Conservation (phyloP, 2,113 vertebrate genomes). For the Chunga burmeisteri region DNA sequence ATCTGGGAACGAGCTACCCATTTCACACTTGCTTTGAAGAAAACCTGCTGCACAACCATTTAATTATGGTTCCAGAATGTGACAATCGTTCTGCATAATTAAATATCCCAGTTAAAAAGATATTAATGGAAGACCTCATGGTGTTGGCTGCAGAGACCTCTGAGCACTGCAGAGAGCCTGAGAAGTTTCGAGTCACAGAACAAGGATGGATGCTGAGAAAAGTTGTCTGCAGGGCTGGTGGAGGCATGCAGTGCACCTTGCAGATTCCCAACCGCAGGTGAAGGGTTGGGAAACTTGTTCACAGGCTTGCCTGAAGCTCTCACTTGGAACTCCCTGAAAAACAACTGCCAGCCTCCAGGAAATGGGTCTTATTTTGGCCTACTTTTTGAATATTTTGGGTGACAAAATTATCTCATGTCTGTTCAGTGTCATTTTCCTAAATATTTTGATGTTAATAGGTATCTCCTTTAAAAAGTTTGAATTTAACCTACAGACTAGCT, state of each 20-base stretch:
- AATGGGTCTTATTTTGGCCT: background rate
- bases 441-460: background rate
- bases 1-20: fast-evolving
- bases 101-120: background rate
- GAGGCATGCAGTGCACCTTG: fast-evolving
- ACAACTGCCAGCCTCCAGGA: background rate
- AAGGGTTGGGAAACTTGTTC: background rate
- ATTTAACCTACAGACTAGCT: background rate
- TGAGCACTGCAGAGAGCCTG: background rate
- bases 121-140: background rate
- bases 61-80: background rate
- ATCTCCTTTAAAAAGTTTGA: background rate
- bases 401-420: fast-evolving
- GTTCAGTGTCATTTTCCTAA: background rate
- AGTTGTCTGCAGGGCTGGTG: background rate
- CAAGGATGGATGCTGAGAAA: background rate
- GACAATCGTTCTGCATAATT: background rate
- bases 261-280: background rate
- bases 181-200: background rate
- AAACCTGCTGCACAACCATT: background rate
- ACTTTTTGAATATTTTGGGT: background rate
- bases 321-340: background rate
- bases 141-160: background rate
- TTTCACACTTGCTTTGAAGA: background rate
- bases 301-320: background rate